A percentile compares a stretch with the other conserved stretches of the same genome.
phyloP scores from a whole-genome alignment of 2,113 vertebrate genomes.

The Erythrolamprus reginae region DNA sequence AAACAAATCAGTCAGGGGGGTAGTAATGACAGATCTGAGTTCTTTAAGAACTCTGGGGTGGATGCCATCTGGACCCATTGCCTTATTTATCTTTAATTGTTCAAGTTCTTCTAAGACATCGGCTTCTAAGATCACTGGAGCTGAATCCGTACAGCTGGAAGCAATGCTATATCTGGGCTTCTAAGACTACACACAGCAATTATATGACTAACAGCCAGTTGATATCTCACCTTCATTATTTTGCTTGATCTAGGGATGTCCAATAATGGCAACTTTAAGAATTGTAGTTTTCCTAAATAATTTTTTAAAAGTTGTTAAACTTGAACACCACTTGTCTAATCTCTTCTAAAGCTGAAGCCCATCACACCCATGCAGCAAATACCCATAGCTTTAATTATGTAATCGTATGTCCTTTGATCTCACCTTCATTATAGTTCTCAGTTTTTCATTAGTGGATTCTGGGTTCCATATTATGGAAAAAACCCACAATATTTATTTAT shows the following conservation, averaged over 20 bases:
- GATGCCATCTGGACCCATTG: no score
- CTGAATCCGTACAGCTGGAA: no score
- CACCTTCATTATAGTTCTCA: neutral
- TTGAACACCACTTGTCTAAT: neutral
- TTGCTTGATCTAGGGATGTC: neutral
- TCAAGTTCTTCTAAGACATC: no score
- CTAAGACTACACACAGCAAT: neutral
- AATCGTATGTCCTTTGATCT: neutral
- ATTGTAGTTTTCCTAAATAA: neutral
- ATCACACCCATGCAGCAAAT: neutral
- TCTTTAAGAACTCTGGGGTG: no score
- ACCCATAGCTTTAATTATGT: neutral
- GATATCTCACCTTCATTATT: neutral
- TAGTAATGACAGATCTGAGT: no score
- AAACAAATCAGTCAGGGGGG: no score
- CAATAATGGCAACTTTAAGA: neutral
- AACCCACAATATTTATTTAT: neutral
- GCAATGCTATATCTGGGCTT: no score
- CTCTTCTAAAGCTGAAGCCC: neutral
- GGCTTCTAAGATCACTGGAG: no score
- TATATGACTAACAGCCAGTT: neutral
- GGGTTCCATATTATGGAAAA: neutral
- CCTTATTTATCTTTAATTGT: no score
- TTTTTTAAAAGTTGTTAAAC: neutral
- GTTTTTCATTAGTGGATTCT: neutral